Evolutionary conservation across 2,888 invertebrate species (phyloP), one percentile per base, ranked within the genome.

Genomic region (Caenorhabditis sp.): DNA sequence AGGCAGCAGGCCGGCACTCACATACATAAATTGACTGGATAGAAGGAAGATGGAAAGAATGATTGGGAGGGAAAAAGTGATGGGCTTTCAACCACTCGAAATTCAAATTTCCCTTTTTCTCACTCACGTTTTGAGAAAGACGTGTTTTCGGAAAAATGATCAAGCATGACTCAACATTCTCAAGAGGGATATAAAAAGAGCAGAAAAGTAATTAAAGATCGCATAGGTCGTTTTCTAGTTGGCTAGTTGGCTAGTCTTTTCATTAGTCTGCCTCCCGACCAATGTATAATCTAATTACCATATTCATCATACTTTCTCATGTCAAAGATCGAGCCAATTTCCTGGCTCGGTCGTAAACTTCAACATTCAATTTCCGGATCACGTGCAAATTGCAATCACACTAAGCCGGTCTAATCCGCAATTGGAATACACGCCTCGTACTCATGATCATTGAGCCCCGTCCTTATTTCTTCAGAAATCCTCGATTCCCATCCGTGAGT

Each of bases 41-140:
- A 39, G 39, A 17, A 2, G 15, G 26, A 24, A 9, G 48, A 20
- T 11, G 24, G 17, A 27, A 48, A 48, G 27, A 32, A 7, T 56
- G 48, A 46, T 22, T 55, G 45, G 37, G 24, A 53, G 22, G 41
- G 43, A 46, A 37, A 8, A 56, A 55, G 50, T n/a, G n/a, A n/a
- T n/a, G n/a, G n/a, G n/a, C 32, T 50, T 35, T 52, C 41, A 70
- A 59, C 52, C 32, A 68, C 68, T 70, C 27, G 59, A 70, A 70
- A 70, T 59, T 70, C 70, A 59, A 70, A 59, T 70, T 68, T 58
- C 35, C 17, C 30, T 37, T 39, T 41, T 30, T 17, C 22, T 35
- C 17, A 4, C 35, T 5, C 22, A 7, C 15, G 9, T 41, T 41
- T 41, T 41, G 15, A 2, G n/a, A n/a, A n/a, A n/a, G n/a, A n/a